Evolutionary conservation across 2,888 invertebrate genomes (phyloP).

Genomic region (Atethmia centrago): DNA sequence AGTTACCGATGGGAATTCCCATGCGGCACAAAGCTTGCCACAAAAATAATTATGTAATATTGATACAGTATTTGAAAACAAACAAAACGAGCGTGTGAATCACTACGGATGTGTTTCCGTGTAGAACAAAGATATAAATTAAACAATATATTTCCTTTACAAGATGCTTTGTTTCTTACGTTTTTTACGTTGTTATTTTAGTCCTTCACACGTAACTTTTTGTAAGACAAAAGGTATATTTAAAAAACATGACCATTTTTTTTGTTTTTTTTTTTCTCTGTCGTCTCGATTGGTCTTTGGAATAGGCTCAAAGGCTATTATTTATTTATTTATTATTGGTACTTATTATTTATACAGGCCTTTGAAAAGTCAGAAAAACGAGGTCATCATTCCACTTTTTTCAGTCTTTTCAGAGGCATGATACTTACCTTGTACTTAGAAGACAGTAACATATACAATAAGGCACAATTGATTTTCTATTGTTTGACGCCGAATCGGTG

Average conservation of each 20-base stretch:
- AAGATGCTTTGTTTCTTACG: slow-evolving; percentile 42
- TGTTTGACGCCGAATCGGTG: too few relatives aligned
- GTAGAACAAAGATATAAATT: slow-evolving; percentile 49
- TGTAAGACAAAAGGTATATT: slow-evolving; percentile 12
- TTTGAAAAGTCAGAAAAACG: too few relatives aligned
- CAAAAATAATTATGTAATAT: slow-evolving; percentile 3
- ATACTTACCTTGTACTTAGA: too few relatives aligned
- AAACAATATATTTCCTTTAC: slow-evolving; percentile 53
- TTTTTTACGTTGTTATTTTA: slow-evolving; percentile 25
- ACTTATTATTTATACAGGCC: too few relatives aligned
- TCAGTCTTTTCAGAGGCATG: too few relatives aligned
- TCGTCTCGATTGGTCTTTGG: too few relatives aligned
- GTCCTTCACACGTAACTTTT: slow-evolving; percentile 27
- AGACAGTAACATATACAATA: too few relatives aligned
- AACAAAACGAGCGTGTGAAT: slow-evolving; percentile 30
- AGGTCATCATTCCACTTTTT: too few relatives aligned
- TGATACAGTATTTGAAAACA: slow-evolving; percentile 18
- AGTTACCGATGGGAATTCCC: background rate
- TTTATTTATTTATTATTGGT: too few relatives aligned
- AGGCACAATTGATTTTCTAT: too few relatives aligned
- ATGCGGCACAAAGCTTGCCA: background rate
- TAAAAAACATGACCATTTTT: background rate
- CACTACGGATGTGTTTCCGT: slow-evolving; percentile 51
- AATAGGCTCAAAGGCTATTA: too few relatives aligned
- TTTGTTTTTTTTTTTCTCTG: too few relatives aligned